Evolutionary conservation across 2,113 vertebrate species (phyloP), one percentile per base, ranked within the genome.

Genomic region (Siniperca chuatsi): DNA sequence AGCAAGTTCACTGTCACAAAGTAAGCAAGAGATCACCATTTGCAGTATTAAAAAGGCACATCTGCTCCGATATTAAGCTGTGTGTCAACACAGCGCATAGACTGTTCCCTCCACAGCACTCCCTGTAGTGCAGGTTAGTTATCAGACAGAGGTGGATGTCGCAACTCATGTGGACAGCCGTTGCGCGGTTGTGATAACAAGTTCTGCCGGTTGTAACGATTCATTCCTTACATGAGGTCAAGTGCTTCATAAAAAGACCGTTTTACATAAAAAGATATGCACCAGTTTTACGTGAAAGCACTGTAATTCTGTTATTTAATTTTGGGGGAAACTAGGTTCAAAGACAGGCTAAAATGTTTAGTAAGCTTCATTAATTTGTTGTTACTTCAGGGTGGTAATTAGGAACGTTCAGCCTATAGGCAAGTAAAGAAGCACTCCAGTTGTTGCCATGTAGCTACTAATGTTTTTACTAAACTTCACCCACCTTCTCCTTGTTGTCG

Each of bases 401-500:
- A 18, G 9, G 7, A 16, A 25, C 21, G 42, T 8, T 11, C 3
- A 12, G 9, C 8, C 4, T 33, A 10, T 40, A 40, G 40, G 6
- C 6, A 40, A 29, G 29, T 29, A 29, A 29, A 29, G 35, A 37
- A 37, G 50, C 57, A 12, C 42, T 4, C 3, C 15, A 48, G 33
- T 58, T 10, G 29, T 29, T 29, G 29, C 29, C 29, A 29, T 29
- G 29, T 29, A 29, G 29, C 29, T 29, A 29, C 29, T 29, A 44
- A 75, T 66, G 66, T 68, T n/a, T 8, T 18, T 23, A 33, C 10
- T 35, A 10, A 91, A 90, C 82, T 90, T 87, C 44, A 84, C 95
- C 90, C 93, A 97, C 96, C 96, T 97, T 97, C 57, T 96, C 96
- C 90, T 96, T 96, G 69, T 89, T 96, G 81, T 96, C 96, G 50